Base-by-base conservation (phyloP, 2,113 vertebrate species). In the Bujurquina vittata region DNA sequence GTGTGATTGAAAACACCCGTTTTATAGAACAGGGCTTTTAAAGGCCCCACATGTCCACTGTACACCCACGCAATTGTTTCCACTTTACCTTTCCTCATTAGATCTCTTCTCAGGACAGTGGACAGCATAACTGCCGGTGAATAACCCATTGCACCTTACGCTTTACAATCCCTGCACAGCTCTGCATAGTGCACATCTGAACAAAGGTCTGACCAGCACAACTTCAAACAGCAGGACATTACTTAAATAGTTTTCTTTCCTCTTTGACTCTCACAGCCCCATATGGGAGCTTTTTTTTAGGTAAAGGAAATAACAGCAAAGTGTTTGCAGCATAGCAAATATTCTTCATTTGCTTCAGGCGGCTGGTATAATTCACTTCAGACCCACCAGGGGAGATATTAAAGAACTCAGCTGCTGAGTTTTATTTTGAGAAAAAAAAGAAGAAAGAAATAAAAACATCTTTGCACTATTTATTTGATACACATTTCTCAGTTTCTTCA, bases 331-430 rank as follows among this genome's bases (percentile, higher is more conserved):
- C 65, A 60, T 55, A 46, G 83, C 79, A 83, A 79, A 89, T 85
- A 85, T 89, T 57, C 78, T 84, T 84, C 83, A 75, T 81, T 91
- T 84, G 89, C 90, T 90, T 83, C 69, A 89, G 87, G 89, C 88
- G 3, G 65, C 61, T 87, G 86, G 82, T 89, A 75, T 88, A 86
- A 90, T 90, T 92, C 73, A 85, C 63, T 84, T 90, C 77, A 85
- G 33, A 86, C 56, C 58, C 74, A 81, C 75, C 79, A 67, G 52
- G 57, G 79, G 65, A 90, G 77, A 90, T 78, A 86, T 85, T 85
- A 78, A 87, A 87, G 75, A 88, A 79, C 73, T 73, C 69, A 75
- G 62, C 31, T 75, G 73, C 52, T 65, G 76, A 81, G 73, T 85
- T 85, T 85, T 18, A 62, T 59, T 90, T 80, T 67, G 35, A 80